Evolutionary conservation across 2,888 invertebrate genomes (phyloP).

Genomic region (Prosopocoilus inquinatus): DNA sequence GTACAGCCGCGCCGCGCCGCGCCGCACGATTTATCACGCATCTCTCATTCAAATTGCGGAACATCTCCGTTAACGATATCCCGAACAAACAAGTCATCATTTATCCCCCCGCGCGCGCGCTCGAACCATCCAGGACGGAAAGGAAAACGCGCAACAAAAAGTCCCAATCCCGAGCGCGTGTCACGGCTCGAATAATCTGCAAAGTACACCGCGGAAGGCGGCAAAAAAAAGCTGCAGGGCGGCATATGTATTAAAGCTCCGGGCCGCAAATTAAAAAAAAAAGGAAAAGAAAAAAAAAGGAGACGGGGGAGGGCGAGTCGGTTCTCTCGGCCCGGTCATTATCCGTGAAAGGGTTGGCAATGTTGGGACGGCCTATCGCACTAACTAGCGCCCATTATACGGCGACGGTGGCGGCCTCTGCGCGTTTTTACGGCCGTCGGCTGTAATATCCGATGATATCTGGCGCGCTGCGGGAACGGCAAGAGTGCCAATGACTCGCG

Average conservation of each 20-base stretch:
- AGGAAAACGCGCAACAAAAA: neutral
- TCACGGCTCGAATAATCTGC: conserved; percentile 11
- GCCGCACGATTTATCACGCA: neutral
- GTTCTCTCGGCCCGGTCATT: conserved; percentile 7
- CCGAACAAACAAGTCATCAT: conserved; percentile 18
- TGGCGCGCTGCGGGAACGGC: conserved; percentile 12
- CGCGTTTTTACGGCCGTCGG: conserved; percentile 25
- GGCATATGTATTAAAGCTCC: conserved; percentile 1
- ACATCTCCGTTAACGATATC: conserved; percentile 11
- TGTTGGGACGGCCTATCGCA: conserved; percentile 15
- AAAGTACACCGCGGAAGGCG: conserved; percentile 9
- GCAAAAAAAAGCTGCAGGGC: conserved; percentile 9
- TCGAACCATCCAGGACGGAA: too few relatives aligned
- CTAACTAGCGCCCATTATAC: conserved; percentile 26
- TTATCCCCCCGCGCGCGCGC: conserved; percentile 13
- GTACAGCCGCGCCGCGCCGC: neutral
- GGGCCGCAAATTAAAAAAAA: conserved; percentile 2
- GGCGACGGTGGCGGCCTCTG: conserved; percentile 21
- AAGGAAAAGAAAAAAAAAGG: too few relatives aligned
- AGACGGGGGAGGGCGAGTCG: neutral
- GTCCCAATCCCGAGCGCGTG: conserved; percentile 10
- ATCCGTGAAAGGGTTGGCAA: conserved; percentile 10
- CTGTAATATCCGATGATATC: conserved; percentile 25
- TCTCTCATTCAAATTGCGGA: neutral
- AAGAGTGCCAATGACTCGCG: conserved; percentile 22